phyloP scores from a whole-genome alignment of 2,888 invertebrate genomes.

The Chromoteleia sp. region DNA sequence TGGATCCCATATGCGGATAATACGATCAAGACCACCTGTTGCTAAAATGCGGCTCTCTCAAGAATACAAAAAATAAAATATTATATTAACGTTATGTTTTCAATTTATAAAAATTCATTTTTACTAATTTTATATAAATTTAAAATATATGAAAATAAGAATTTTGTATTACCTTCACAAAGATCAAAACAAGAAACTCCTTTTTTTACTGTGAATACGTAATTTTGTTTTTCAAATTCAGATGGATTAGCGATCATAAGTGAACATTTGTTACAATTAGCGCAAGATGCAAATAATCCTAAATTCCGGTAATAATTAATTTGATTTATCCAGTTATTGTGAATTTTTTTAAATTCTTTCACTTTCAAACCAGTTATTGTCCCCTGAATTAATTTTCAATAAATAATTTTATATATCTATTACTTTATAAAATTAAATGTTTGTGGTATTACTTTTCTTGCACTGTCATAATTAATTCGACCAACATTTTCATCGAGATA shows the following conservation, averaged over 20 bases:
- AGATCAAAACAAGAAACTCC: constrained; percentile 80
- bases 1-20: constrained; percentile 92
- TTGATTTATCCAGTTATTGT: constrained; percentile 89
- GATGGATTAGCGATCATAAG: constrained; percentile 88
- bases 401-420: neutral
- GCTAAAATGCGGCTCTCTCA: constrained; percentile 85
- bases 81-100: neutral
- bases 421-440: neutral
- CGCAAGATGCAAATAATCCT: constrained; percentile 89
- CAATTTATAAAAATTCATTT: too few relatives aligned
- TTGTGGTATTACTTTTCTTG: constrained; percentile 85
- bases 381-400: constrained; percentile 79
- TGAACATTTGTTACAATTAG: constrained; percentile 86
- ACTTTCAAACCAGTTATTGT: constrained; percentile 85
- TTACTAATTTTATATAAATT: too few relatives aligned
- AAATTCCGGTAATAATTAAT: constrained; percentile 89
- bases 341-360: constrained; percentile 87
- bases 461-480: constrained; percentile 87
- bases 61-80: constrained; percentile 1
- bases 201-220: constrained; percentile 86
- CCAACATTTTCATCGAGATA: constrained; percentile 87
- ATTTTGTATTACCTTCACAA: constrained; percentile 79
- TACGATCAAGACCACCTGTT: constrained; percentile 90
- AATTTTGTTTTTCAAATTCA: constrained; percentile 86
- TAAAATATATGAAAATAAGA: constrained; percentile 1